phyloP scores from a whole-genome alignment of 2,888 invertebrate species.

The Sphecodes monilicornis region DNA sequence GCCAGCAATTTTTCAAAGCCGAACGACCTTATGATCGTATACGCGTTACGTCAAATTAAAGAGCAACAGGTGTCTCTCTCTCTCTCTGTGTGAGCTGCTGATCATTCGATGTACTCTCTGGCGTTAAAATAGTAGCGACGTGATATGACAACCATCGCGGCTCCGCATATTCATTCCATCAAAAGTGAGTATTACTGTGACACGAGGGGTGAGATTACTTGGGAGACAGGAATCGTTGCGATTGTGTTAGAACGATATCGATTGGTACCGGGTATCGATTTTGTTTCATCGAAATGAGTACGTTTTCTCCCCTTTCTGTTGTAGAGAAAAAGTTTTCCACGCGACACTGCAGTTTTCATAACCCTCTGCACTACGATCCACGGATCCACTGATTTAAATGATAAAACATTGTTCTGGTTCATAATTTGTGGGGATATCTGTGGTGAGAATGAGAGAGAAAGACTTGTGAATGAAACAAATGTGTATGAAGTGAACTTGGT shows the following conservation, averaged over 20 bases:
- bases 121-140: constrained; percentile 69
- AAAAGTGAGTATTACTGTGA: constrained; percentile 29
- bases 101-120: constrained; percentile 71
- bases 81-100: constrained; percentile 49
- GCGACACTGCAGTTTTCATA: too few relatives aligned
- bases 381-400: too few relatives aligned
- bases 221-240: background rate
- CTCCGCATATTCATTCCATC: constrained; percentile 41
- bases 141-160: constrained; percentile 59
- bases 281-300: background rate
- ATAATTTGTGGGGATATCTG: too few relatives aligned
- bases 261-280: background rate
- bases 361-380: too few relatives aligned
- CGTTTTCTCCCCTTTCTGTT: background rate
- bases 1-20: constrained; percentile 67
- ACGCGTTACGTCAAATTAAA: constrained; percentile 79
- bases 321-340: too few relatives aligned
- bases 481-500: too few relatives aligned
- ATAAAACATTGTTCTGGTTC: too few relatives aligned
- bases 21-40: constrained; percentile 73
- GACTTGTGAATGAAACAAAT: too few relatives aligned
- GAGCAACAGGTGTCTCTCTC: constrained; percentile 79
- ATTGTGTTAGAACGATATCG: background rate
- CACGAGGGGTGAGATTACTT: background rate
- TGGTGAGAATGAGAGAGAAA: too few relatives aligned